phyloP scores from a whole-genome alignment of 2,888 invertebrate species.

The Aspidiotus rigidus region DNA sequence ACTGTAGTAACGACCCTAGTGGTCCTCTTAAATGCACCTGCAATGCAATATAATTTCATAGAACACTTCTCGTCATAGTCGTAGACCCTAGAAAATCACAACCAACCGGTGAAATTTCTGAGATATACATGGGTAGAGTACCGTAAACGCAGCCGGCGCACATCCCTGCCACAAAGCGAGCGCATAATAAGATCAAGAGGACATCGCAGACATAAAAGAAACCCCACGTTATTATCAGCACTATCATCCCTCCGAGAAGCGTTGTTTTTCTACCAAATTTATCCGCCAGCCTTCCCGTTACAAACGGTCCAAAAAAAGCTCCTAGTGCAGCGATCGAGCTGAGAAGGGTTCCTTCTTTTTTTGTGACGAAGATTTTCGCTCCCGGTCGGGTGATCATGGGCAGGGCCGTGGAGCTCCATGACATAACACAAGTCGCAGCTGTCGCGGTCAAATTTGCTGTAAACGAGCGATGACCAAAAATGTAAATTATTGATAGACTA shows the following conservation, averaged over 20 bases:
- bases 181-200: slow-evolving; percentile 33
- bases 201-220: slow-evolving; percentile 33
- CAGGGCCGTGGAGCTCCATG: slow-evolving; percentile 47
- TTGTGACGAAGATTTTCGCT: slow-evolving; percentile 47
- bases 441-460: slow-evolving; percentile 47
- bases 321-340: slow-evolving; percentile 62
- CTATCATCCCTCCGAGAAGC: slow-evolving; percentile 54
- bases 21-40: slow-evolving; percentile 70
- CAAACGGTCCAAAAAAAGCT: slow-evolving; percentile 46
- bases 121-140: slow-evolving; percentile 73
- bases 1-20: slow-evolving; percentile 69
- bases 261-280: slow-evolving; percentile 61
- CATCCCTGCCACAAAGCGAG: slow-evolving; percentile 46
- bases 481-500: too few species aligned
- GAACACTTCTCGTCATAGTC: not conserved
- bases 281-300: slow-evolving; percentile 55
- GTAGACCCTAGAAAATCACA: too few species aligned
- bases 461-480: not conserved
- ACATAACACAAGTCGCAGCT: slow-evolving; percentile 46
- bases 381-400: slow-evolving; percentile 47
- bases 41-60: slow-evolving; percentile 3
- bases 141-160: slow-evolving; percentile 61
- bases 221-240: slow-evolving; percentile 59
- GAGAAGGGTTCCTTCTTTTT: slow-evolving; percentile 60
- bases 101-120: slow-evolving; percentile 65